Evolutionary conservation across 2,888 invertebrate species (phyloP).

Genomic region (Epirrhoe tristata): DNA sequence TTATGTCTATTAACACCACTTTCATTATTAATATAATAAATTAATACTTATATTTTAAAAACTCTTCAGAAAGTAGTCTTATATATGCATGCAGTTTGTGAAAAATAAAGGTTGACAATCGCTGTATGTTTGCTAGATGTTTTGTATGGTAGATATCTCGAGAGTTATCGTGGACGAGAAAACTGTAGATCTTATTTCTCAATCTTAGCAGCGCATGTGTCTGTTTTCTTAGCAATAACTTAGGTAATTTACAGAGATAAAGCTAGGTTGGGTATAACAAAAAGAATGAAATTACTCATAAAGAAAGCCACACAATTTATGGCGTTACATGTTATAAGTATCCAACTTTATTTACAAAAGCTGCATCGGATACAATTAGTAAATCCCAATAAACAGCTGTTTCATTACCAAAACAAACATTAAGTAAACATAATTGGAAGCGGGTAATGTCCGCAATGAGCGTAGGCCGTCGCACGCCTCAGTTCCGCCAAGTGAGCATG

Average conservation of each 20-base stretch:
- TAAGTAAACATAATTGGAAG: slow-evolving; percentile 36
- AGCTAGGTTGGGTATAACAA: not conserved
- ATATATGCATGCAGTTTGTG: not conserved
- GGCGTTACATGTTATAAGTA: not conserved
- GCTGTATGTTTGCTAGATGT: slow-evolving; percentile 49
- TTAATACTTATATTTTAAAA: too few relatives aligned
- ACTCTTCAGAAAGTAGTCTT: not conserved
- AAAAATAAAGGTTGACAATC: slow-evolving; percentile 8
- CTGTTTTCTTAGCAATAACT: slow-evolving; percentile 1
- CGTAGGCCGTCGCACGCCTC: slow-evolving; percentile 34
- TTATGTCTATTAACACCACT: too few relatives aligned
- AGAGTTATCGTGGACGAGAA: slow-evolving; percentile 54
- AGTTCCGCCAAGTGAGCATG: slow-evolving; percentile 23
- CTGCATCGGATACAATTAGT: slow-evolving; percentile 1
- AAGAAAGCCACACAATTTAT: not conserved
- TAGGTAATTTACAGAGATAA: not conserved
- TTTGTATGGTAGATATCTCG: slow-evolving; percentile 63
- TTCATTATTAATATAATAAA: too few relatives aligned
- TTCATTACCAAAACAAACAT: slow-evolving; percentile 37
- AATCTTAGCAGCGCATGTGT: slow-evolving; percentile 7
- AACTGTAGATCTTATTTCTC: slow-evolving; percentile 32
- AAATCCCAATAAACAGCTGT: slow-evolving; percentile 11
- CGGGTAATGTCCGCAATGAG: slow-evolving; percentile 31
- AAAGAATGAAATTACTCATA: not conserved
- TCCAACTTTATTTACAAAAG: not conserved